A percentile compares a stretch with the other conserved stretches of the same genome.
These are phyloP conservation scores for Sylvilagus bachmani DNA, from an alignment of 2,113 vertebrate species.

Conservation along the genomic window DNA sequence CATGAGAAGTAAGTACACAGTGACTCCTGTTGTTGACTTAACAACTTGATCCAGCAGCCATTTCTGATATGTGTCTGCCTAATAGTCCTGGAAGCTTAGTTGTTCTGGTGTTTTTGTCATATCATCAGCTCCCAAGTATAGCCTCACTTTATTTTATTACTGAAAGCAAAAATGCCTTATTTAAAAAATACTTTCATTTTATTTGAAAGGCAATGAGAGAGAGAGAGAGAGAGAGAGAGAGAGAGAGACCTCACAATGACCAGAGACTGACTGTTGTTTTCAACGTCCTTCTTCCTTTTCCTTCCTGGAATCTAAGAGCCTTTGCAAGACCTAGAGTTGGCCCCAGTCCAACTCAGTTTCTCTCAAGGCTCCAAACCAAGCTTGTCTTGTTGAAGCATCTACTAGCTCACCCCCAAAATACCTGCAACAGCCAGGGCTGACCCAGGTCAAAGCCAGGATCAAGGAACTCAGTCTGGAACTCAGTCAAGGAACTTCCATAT, in stretches of 20 bases:
- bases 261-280: conserved; percentile 38
- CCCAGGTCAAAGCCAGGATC: too few species aligned
- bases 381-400: neutral
- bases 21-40: too few species aligned
- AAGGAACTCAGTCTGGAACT: too few species aligned
- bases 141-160: neutral
- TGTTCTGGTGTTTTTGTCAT: neutral
- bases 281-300: conserved; percentile 59
- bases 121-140: neutral
- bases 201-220: too few species aligned
- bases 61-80: neutral
- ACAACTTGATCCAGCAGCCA: neutral
- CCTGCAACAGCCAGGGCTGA: too few species aligned
- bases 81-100: neutral
- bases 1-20: too few species aligned
- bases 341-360: neutral
- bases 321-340: conserved; percentile 48
- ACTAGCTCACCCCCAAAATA: too few species aligned
- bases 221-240: too few species aligned
- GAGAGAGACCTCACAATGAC: neutral
- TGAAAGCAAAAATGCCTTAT: too few species aligned
- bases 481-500: too few species aligned
- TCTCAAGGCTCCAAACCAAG: neutral
- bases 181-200: too few species aligned
- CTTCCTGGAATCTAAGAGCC: conserved; percentile 53